Conservation (phyloP, 23 tunicate genomes). For the Halocynthia aurantium region DNA sequence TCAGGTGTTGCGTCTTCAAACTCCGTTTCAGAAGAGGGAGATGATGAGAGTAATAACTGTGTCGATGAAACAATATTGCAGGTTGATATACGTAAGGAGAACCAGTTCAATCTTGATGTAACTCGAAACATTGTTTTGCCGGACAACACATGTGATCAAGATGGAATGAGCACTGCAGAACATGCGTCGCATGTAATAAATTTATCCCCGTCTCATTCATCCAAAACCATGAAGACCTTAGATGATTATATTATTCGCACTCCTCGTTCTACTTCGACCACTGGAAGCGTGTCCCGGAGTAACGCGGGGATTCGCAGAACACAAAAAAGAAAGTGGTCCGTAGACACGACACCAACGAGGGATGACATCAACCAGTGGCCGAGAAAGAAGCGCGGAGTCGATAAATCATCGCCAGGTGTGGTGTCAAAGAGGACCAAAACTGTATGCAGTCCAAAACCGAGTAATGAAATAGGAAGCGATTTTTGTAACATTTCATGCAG, state of each 20-base stretch:
- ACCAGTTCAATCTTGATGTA: no score
- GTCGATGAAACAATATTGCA: no score
- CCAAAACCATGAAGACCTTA: neutral
- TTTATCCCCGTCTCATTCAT: neutral
- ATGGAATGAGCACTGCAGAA: neutral
- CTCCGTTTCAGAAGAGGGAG: no score
- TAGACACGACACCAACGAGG: slow-evolving; percentile 37
- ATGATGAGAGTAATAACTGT: no score
- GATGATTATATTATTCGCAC: slow-evolving; percentile 52
- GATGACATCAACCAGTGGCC: slow-evolving; percentile 73
- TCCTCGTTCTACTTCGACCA: slow-evolving; percentile 26
- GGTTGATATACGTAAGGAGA: no score
- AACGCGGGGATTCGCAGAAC: slow-evolving; percentile 18
- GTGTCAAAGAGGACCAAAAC: neutral
- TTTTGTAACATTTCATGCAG: neutral
- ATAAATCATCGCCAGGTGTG: slow-evolving; percentile 20
- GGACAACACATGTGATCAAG: neutral
- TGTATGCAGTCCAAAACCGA: neutral
- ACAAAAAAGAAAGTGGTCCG: slow-evolving; percentile 6
- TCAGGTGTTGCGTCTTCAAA: no score
- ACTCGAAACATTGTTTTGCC: no score
- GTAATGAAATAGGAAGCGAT: neutral
- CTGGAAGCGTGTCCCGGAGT: neutral
- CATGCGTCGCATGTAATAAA: neutral
- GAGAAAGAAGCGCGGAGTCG: slow-evolving; percentile 35